These are phyloP conservation scores for Pecten maximus DNA, from an alignment of 2,888 invertebrate species.

Conservation along the genomic window DNA sequence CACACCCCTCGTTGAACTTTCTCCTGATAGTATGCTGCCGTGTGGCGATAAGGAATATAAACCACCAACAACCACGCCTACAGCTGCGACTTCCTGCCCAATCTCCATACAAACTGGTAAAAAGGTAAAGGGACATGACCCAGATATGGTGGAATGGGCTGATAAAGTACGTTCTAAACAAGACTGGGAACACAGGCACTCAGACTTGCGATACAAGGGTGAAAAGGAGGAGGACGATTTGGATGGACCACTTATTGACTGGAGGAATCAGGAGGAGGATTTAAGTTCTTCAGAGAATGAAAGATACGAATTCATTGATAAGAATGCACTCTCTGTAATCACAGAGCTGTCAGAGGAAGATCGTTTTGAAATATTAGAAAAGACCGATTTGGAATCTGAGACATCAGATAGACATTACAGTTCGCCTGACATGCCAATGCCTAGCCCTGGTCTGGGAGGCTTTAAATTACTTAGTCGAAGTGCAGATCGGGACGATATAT, in stretches of 20 bases:
- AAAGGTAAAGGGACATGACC: background rate
- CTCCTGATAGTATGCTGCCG: background rate
- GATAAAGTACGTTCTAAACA: constrained; percentile 17
- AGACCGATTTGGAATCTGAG: constrained; percentile 87
- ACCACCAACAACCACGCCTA: background rate
- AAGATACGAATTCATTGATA: constrained; percentile 78
- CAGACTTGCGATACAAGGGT: constrained; percentile 36
- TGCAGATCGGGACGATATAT: constrained; percentile 95
- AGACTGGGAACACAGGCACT: background rate
- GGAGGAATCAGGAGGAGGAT: constrained; percentile 67
- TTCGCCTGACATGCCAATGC: constrained; percentile 90
- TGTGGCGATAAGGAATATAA: background rate
- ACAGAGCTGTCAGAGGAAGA: constrained; percentile 79
- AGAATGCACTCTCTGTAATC: constrained; percentile 77
- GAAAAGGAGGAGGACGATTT: constrained; percentile 50
- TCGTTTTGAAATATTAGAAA: constrained; percentile 84
- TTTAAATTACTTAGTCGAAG: constrained; percentile 91
- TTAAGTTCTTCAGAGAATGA: constrained; percentile 78
- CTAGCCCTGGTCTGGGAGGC: constrained; percentile 84
- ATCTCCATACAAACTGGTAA: background rate
- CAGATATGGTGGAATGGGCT: background rate
- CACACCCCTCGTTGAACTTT: background rate
- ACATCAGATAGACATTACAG: constrained; percentile 84
- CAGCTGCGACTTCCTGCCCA: background rate
- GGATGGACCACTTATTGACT: constrained; percentile 64